A percentile compares a stretch with the other conserved stretches of the same genome.
Conservation (phyloP, 2,797 vertebrate species). For the Cynodonichthys magdalenae region DNA sequence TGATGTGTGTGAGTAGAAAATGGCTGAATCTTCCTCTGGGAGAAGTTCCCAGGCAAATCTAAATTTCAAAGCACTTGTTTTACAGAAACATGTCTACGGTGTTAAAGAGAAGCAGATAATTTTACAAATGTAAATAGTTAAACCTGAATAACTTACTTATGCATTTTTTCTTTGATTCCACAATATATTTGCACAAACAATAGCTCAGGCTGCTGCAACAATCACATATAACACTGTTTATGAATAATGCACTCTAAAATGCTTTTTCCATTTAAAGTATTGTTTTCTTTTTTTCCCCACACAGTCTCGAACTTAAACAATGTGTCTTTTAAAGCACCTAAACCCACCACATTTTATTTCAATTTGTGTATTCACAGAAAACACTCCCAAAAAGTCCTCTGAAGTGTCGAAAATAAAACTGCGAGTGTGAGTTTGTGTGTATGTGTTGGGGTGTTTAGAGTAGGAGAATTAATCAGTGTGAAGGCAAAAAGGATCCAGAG, state of each 20-base stretch:
- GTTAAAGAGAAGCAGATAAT: neutral
- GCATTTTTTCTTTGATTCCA: neutral
- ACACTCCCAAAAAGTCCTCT: neutral
- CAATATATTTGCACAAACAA: neutral
- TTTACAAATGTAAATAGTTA: neutral
- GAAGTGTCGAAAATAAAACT: neutral
- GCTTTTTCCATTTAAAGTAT: slow-evolving; percentile 22
- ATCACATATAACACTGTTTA: slow-evolving; percentile 7
- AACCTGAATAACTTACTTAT: too few relatives aligned
- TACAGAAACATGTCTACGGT: neutral
- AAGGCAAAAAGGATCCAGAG: slow-evolving; percentile 14
- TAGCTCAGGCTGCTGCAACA: slow-evolving; percentile 4
- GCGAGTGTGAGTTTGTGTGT: neutral
- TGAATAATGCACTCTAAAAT: slow-evolving; percentile 32
- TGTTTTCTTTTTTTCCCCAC: slow-evolving; percentile 27
- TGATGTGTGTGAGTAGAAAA: neutral
- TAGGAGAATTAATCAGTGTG: slow-evolving; percentile 15
- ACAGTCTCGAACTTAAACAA: slow-evolving; percentile 16
- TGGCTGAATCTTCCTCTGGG: neutral
- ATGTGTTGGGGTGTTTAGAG: neutral
- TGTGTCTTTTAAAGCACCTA: slow-evolving; percentile 21
- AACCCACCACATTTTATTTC: slow-evolving; percentile 15
- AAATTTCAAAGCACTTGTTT: slow-evolving; percentile 3
- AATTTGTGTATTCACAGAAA: slow-evolving; percentile 19
- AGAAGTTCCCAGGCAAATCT: neutral